Conservation (phyloP, 1,140 invertebrate genomes). For the Ylistrum balloti region DNA sequence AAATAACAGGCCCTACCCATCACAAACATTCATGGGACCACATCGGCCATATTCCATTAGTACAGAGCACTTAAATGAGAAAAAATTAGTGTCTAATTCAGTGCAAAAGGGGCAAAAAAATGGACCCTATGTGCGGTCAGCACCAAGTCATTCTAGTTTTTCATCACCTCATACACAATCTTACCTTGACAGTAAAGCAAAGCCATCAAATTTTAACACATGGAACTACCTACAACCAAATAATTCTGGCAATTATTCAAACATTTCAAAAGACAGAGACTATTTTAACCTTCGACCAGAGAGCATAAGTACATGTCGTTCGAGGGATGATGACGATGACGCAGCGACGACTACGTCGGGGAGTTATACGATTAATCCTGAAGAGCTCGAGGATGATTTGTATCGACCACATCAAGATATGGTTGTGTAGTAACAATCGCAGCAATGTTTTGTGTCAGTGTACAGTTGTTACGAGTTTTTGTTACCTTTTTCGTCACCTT, state of each 20-base stretch:
- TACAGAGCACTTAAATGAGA: background rate
- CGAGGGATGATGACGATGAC: constrained; percentile 68
- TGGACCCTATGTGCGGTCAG: background rate
- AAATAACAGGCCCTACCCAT: background rate
- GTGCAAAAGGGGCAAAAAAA: background rate
- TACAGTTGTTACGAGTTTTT: background rate
- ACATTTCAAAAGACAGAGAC: constrained; percentile 58
- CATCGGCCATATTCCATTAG: background rate
- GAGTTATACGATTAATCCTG: constrained; percentile 72
- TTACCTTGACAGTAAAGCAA: constrained; percentile 51
- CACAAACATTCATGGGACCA: background rate
- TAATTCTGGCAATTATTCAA: constrained; percentile 45
- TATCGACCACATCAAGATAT: constrained; percentile 62
- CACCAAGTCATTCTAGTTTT: constrained; percentile 17
- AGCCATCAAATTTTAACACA: constrained; percentile 48
- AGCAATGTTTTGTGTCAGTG: background rate
- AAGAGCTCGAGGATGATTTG: constrained; percentile 68
- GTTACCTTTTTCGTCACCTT: background rate
- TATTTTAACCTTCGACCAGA: constrained; percentile 54
- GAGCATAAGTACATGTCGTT: constrained; percentile 51
- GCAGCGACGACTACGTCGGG: constrained; percentile 73
- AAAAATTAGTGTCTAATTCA: background rate
- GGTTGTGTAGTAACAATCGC: constrained; percentile 61
- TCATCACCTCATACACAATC: constrained; percentile 43
- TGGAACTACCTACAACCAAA: constrained; percentile 55